Evolutionary conservation across 2,113 vertebrate genomes (phyloP), one percentile per base, ranked within the genome.

Genomic region (Sarotherodon lohbergeri): DNA sequence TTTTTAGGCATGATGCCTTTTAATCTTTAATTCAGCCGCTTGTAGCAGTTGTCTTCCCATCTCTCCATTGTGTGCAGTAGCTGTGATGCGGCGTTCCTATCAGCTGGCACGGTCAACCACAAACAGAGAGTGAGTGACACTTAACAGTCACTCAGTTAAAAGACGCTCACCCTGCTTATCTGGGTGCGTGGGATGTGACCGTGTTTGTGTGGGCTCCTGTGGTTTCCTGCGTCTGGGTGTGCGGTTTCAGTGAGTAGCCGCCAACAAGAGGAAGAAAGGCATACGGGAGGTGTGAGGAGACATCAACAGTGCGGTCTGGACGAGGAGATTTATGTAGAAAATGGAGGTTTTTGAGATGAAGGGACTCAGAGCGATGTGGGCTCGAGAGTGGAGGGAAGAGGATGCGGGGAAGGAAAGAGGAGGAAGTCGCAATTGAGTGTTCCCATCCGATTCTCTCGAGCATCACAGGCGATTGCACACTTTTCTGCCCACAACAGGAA

Each of bases 1-100:
- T 87, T 32, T 76, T 84, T 29, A 73, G 79, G 57, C 68, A 48
- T 46, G 76, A 89, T 32, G 63, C 39, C 61, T 90, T 78, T 92
- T 89, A 73, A 90, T 92, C 83, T 95, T 92, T 92, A 83, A 92
- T 92, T 88, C 80, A 22, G 55, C 81, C 3, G 80, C 82, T 90
- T 84, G 90, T 88, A 79, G 82, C 71, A 1, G 61, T 84, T 86
- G 73, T 92, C 83, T 78, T 32, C 54, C 82, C 82, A 8, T 88
- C 82, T 59, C 19, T 13, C 29, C 50, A 4, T 84, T 83, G 85
- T 86, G 87, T 59, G 4, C n/a, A 0, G 39, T 5, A 4, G 81
- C 78, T 8, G 24, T 61, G 56, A 76, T 34, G 83, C 16, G 2
- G 7, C 2, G 43, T 7, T 36, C 14, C 79, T 68, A 52, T 88